These are phyloP conservation scores for Natrix natrix DNA, from an alignment of 2,797 vertebrate species.

Conservation along the genomic window DNA sequence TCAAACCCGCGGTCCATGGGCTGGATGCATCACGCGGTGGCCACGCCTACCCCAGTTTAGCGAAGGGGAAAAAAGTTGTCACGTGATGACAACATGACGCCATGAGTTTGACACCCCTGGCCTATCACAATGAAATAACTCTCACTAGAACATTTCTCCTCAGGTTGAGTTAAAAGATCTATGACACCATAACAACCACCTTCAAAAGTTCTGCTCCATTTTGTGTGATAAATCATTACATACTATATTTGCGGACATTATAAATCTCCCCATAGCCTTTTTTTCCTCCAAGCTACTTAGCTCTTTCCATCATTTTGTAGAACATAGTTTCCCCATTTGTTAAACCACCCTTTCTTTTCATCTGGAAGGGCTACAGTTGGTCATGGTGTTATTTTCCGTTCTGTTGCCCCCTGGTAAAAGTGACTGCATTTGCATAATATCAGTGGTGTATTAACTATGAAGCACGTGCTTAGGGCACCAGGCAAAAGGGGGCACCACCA, in stretches of 20 bases:
- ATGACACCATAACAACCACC: not conserved
- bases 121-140: not conserved
- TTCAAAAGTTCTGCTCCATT: not conserved
- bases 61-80: too few relatives aligned
- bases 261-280: not conserved
- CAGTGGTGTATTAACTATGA: too few relatives aligned
- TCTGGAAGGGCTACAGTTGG: not conserved
- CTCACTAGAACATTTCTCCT: not conserved
- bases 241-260: not conserved
- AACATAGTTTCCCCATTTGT: not conserved
- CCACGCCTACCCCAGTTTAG: too few relatives aligned
- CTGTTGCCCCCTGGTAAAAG: not conserved
- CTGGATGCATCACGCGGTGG: too few relatives aligned
- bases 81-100: too few relatives aligned
- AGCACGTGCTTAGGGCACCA: too few relatives aligned
- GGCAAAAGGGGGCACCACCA: too few relatives aligned
- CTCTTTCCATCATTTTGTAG: not conserved
- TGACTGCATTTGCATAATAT: not conserved
- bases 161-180: not conserved
- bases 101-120: not conserved
- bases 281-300: not conserved
- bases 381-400: not conserved
- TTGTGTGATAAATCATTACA: not conserved
- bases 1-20: too few relatives aligned
- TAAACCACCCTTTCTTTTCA: not conserved